Evolutionary conservation across 1,140 invertebrate species (phyloP).

Genomic region (Zophobas atratus): DNA sequence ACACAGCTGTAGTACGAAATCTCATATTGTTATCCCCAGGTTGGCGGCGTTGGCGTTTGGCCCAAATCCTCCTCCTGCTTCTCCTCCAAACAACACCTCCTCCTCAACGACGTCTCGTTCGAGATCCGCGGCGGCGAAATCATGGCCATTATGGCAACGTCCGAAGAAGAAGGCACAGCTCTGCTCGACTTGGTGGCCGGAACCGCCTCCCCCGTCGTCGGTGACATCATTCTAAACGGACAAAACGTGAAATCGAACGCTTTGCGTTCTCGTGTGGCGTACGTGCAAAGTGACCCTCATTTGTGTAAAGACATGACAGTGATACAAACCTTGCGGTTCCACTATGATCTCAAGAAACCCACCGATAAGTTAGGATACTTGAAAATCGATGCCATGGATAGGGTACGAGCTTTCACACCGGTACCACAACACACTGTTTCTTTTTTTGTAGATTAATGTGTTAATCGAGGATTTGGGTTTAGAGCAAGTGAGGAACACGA

Average conservation of each 20-base stretch:
- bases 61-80: conserved; percentile 63
- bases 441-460: conserved; percentile 80
- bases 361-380: conserved; percentile 71
- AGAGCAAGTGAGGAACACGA: conserved; percentile 85
- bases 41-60: conserved; percentile 65
- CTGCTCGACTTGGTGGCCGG: conserved; percentile 88
- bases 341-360: conserved; percentile 79
- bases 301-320: conserved; percentile 82
- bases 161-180: conserved; percentile 83
- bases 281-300: conserved; percentile 75
- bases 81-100: conserved; percentile 60
- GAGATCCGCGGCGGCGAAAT: conserved; percentile 93
- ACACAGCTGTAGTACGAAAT: conserved; percentile 46
- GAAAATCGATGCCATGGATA: conserved; percentile 76
- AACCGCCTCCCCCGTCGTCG: conserved; percentile 76
- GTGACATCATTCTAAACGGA: conserved; percentile 91
- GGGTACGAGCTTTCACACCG: conserved; percentile 65
- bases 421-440: neutral
- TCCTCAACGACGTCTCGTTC: conserved; percentile 82
- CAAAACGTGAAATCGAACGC: conserved; percentile 80
- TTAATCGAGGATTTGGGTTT: conserved; percentile 92
- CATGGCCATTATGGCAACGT: conserved; percentile 90
- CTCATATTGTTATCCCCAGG: conserved; percentile 61
- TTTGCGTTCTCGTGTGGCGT: conserved; percentile 78
- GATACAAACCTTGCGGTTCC: conserved; percentile 86